phyloP scores from a whole-genome alignment of 2,113 vertebrate species.

The Python bivittatus region DNA sequence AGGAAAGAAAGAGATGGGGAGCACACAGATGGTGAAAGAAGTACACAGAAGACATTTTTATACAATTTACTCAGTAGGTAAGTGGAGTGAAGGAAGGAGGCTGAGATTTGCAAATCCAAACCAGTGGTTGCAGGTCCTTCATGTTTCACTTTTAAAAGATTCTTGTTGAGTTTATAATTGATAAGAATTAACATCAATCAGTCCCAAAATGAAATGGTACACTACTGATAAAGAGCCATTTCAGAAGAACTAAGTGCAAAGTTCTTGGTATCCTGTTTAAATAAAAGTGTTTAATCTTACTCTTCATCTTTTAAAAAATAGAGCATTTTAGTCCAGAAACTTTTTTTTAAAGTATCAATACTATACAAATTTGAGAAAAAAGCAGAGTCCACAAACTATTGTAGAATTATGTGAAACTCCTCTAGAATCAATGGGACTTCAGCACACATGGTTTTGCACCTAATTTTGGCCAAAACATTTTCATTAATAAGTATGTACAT shows the following conservation, averaged over 20 bases:
- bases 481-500: neutral
- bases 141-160: neutral
- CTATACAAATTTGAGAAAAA: neutral
- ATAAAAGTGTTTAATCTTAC: neutral
- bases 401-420: neutral
- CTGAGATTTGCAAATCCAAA: neutral
- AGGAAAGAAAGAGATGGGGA: neutral
- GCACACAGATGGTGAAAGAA: neutral
- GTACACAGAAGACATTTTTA: neutral
- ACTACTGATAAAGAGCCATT: neutral
- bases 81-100: neutral
- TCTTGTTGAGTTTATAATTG: neutral
- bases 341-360: neutral
- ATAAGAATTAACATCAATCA: neutral
- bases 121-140: neutral
- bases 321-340: neutral
- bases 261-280: neutral
- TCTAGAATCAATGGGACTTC: neutral
- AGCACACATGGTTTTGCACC: neutral
- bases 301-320: neutral
- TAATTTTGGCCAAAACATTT: neutral
- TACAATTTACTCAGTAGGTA: neutral
- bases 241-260: neutral
- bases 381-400: neutral
- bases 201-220: neutral